Base-by-base conservation (phyloP, 2,113 vertebrate species). In the Mus spicilegus region DNA sequence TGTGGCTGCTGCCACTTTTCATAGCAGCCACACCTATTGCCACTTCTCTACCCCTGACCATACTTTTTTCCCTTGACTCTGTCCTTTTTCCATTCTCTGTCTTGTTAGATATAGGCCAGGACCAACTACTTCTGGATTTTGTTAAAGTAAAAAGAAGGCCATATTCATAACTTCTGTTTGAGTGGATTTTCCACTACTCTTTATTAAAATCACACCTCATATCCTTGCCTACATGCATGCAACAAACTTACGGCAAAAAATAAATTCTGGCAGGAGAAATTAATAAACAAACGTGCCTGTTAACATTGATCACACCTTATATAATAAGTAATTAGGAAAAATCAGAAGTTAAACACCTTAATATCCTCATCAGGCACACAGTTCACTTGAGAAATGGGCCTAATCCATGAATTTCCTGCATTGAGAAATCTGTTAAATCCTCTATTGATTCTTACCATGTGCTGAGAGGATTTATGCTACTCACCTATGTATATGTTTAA, bases 161-260 rank as follows among this genome's bases (percentile, higher is more conserved):
- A 95, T 90, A 77, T 28, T 76, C 86, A 85, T 26, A 93, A 82
- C 65, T 87, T 92, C 36, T 61, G 65, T 95, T 96, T 84, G 86
- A 90, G 69, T 90, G 72, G n/a, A 84, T 95, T 96, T 96, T 96
- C 61, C 76, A 89, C 93, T 54, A 92, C 7, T 87, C 36, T 98
- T 97, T 96, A 96, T 96, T 96, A 92, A 95, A 97, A 88, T 75
- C 51, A 42, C 46, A 42, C 90, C 49, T 96, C 80, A 95, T 88
- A 91, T 91, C 81, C n/a, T 95, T 94, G 26, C 77, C 76, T 95
- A 81, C 46, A 81, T 91, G 56, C 96, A 97, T 95, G 81, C 94
- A 96, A 88, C 36, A 85, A 80, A 95, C 61, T 76, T 77, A 90
- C 56, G 56, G 67, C 30, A 95, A 92, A 84, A 84, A 94, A 87